Evolutionary conservation across 1,140 invertebrate genomes (phyloP), one percentile per base, ranked within the genome.

Genomic region (Aricia agestis): DNA sequence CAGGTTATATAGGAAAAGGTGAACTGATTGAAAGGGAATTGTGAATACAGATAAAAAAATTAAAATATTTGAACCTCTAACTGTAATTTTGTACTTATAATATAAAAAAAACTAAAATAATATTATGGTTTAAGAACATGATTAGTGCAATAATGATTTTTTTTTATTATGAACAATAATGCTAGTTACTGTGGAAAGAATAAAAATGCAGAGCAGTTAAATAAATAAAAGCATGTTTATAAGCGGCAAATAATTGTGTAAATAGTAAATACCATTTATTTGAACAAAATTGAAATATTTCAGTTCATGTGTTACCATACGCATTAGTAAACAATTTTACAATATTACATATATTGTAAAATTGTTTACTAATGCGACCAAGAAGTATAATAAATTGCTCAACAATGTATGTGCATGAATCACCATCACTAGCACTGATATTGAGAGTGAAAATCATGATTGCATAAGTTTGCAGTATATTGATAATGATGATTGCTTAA

Each of bases 131-230:
- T 52, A 15, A 52, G 6, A 15, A 52, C 13, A 52, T 52, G 45
- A 52, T 52, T 15, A 13, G 45, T 52, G 45, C 11, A 15, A 15
- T 52, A 15, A 52, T 11, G 13, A 13, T 11, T 52, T 11, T 52
- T 52, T 52, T 52, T 15, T 15, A 52, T 52, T 70, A 65, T 75
- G 78, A 69, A 36, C 36, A 36, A 77, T 78, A 74, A 76, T 59
- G 73, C 74, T 74, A 73, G 71, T 80, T 68, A 74, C 72, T 82
- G 76, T 85, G 78, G 78, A 80, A 85, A 86, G 76, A 61, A 89
- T 85, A 90, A 85, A 89, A 90, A 89, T 89, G 87, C 87, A 90
- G 86, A 90, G 87, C 85, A 81, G 79, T 82, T 75, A 82, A 82
- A 82, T 78, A 77, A 82, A 71, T 82, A 72, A 66, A 83, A 78